Evolutionary conservation across 2,888 invertebrate genomes (phyloP).

Genomic region (Pseudococcus jackbeardsleyi): DNA sequence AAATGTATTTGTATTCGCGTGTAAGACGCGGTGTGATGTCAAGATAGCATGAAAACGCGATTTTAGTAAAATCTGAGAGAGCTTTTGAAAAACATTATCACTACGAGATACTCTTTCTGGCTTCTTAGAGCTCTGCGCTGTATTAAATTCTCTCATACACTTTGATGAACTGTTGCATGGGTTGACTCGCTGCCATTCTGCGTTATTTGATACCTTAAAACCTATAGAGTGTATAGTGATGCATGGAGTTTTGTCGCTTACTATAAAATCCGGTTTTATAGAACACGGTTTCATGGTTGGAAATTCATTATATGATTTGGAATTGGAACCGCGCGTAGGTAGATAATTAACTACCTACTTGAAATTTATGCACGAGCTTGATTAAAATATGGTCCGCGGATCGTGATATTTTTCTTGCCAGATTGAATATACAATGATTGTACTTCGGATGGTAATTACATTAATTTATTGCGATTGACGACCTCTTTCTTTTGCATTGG

Average conservation of each 20-base stretch:
- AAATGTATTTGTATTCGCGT: slow-evolving; percentile 3
- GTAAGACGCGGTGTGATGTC: neutral
- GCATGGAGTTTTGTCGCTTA: slow-evolving; percentile 11
- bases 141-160: neutral
- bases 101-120: neutral
- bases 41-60: neutral
- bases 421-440: neutral
- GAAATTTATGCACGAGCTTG: slow-evolving; percentile 37
- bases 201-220: slow-evolving; percentile 24
- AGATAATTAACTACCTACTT: slow-evolving; percentile 52
- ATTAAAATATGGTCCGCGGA: slow-evolving; percentile 39
- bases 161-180: slow-evolving; percentile 22
- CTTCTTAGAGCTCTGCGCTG: too few relatives aligned
- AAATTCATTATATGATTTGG: neutral
- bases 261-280: neutral
- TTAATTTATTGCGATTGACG: slow-evolving; percentile 9
- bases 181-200: neutral
- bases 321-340: neutral
- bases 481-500: slow-evolving; percentile 18
- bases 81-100: neutral
- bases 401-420: neutral
- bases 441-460: neutral
- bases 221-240: neutral
- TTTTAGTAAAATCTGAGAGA: neutral
- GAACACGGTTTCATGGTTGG: slow-evolving; percentile 16